These are phyloP conservation scores for Crenuchus spilurus DNA, from an alignment of 2,797 vertebrate species.

Conservation along the genomic window DNA sequence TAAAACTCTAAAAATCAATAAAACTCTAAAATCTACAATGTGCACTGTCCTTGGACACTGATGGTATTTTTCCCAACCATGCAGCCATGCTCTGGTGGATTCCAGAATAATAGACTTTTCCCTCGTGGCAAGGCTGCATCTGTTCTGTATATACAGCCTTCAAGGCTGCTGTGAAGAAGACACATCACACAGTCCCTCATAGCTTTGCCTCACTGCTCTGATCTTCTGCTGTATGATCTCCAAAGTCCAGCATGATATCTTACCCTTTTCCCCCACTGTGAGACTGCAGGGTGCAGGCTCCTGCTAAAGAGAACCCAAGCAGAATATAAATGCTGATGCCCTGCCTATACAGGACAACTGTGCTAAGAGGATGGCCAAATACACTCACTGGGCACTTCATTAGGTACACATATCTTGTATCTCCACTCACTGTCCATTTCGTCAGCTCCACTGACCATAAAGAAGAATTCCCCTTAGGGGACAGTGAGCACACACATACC, in stretches of 20 bases:
- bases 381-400: too few species aligned
- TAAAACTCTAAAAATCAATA: background rate
- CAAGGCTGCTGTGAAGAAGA: constrained; percentile 17
- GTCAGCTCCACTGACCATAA: too few species aligned
- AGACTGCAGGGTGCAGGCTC: constrained; percentile 15
- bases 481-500: too few species aligned
- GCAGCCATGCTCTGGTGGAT: constrained; percentile 2
- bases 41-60: background rate
- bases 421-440: too few species aligned
- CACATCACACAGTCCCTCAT: constrained; percentile 45
- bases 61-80: background rate
- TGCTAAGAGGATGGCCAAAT: background rate
- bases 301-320: constrained; percentile 14
- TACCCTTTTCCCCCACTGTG: constrained; percentile 27
- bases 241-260: constrained; percentile 43
- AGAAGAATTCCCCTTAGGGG: too few species aligned
- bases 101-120: constrained; percentile 34
- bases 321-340: constrained; percentile 7
- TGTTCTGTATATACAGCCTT: constrained; percentile 9
- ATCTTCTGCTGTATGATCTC: constrained; percentile 51
- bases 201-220: constrained; percentile 40
- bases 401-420: too few species aligned
- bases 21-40: background rate
- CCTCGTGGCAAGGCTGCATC: constrained; percentile 22
- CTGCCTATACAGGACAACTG: background rate